These are phyloP conservation scores for Pseudoips prasinana DNA, from an alignment of 2,888 invertebrate genomes.

Conservation along the genomic window DNA sequence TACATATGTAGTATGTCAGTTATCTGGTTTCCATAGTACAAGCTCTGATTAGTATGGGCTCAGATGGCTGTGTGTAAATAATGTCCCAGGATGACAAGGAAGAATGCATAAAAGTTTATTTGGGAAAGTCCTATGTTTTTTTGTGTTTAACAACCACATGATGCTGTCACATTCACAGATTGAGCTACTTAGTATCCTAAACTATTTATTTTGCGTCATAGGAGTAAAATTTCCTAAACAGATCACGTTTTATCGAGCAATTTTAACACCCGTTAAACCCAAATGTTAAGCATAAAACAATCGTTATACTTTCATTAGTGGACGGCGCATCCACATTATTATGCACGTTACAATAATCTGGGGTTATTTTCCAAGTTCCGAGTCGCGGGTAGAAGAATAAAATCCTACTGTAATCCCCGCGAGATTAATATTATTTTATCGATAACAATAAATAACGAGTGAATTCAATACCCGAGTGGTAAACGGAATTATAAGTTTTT, in stretches of 20 bases:
- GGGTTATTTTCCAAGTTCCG: slow-evolving; percentile 67
- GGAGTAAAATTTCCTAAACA: slow-evolving; percentile 35
- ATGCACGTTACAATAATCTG: slow-evolving; percentile 51
- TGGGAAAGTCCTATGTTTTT: too few species aligned
- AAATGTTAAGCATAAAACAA: slow-evolving; percentile 42
- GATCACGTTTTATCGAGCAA: slow-evolving; percentile 42
- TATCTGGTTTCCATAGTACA: too few species aligned
- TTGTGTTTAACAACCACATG: too few species aligned
- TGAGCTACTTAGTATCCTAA: too few species aligned
- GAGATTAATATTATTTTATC: slow-evolving; percentile 82
- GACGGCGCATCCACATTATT: slow-evolving; percentile 54
- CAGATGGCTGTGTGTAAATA: too few species aligned
- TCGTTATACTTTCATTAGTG: slow-evolving; percentile 45
- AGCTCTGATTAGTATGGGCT: too few species aligned
- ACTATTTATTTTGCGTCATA: too few species aligned
- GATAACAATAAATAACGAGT: slow-evolving; percentile 77
- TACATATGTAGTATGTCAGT: too few species aligned
- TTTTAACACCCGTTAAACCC: slow-evolving; percentile 35
- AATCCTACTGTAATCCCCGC: slow-evolving; percentile 73
- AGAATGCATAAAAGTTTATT: too few species aligned
- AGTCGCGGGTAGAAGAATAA: slow-evolving; percentile 70
- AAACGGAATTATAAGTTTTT: slow-evolving; percentile 75
- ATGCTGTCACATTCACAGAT: too few species aligned
- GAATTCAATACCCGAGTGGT: slow-evolving; percentile 74
- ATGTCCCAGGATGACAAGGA: too few species aligned